Evolutionary conservation across 1,140 invertebrate genomes (phyloP).

Genomic region (Andricus grossulariae): DNA sequence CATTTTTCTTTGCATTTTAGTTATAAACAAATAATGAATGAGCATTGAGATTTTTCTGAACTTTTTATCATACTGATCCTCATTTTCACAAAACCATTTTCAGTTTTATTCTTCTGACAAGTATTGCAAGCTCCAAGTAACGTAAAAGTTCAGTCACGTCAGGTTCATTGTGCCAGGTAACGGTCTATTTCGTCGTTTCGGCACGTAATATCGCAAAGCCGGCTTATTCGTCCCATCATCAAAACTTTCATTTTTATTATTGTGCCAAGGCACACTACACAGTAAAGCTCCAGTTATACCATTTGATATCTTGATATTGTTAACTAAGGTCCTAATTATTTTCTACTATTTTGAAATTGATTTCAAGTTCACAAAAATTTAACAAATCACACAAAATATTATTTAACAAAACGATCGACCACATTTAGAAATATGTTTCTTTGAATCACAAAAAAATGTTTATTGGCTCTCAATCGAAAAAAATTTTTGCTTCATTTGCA

Average conservation of each 20-base stretch:
- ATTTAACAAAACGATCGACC: background rate
- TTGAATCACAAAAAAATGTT: too few species aligned
- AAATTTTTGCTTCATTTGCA: background rate
- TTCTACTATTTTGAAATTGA: background rate
- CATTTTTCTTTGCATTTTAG: too few species aligned
- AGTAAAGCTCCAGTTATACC: background rate
- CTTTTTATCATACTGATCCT: too few species aligned
- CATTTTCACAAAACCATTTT: background rate
- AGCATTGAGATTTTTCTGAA: too few species aligned
- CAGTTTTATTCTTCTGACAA: background rate
- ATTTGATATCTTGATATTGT: background rate
- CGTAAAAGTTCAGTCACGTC: conserved; percentile 18
- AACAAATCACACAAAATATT: background rate
- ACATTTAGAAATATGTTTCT: background rate
- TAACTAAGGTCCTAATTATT: background rate
- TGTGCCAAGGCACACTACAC: background rate
- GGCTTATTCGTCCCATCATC: conserved; percentile 16
- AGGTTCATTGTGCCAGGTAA: conserved; percentile 22
- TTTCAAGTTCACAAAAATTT: background rate
- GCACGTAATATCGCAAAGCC: conserved; percentile 30
- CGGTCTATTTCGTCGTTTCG: conserved; percentile 8
- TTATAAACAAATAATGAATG: too few species aligned
- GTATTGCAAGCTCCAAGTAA: background rate
- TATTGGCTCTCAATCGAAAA: background rate
- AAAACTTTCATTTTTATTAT: conserved; percentile 16